Percentiles rank a stretch among this genome's conserved stretches.
Conservation (phyloP, 2,888 invertebrate species). For the Phalera bucephala region DNA sequence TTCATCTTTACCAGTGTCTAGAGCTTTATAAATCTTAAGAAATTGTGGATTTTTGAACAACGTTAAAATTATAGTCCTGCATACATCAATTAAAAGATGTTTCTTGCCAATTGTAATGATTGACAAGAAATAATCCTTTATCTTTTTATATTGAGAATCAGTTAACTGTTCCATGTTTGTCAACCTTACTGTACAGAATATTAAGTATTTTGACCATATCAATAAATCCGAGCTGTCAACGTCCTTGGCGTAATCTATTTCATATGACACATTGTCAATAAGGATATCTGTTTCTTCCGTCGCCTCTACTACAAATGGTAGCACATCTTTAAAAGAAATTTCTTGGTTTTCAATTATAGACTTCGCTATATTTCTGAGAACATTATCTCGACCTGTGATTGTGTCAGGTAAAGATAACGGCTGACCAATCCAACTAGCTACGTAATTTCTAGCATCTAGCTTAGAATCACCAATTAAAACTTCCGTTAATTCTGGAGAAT, state of each 20-base stretch:
- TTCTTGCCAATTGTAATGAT: constrained; percentile 56
- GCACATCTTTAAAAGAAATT: constrained; percentile 51
- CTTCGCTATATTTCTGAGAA: constrained; percentile 64
- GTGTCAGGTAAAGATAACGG: constrained; percentile 54
- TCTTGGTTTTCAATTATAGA: constrained; percentile 60
- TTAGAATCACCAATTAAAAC: constrained; percentile 74
- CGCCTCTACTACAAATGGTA: constrained; percentile 48
- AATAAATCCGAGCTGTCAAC: constrained; percentile 63
- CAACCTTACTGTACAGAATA: constrained; percentile 62
- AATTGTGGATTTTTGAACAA: constrained; percentile 67
- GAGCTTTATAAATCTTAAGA: constrained; percentile 61
- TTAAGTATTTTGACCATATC: constrained; percentile 69
- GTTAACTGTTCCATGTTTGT: constrained; percentile 53
- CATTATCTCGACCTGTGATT: constrained; percentile 46
- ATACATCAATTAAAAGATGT: constrained; percentile 51
- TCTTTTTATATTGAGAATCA: constrained; percentile 47
- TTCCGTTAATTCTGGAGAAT: constrained; percentile 75
- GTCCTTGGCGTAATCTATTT: constrained; percentile 37
- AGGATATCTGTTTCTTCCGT: constrained; percentile 44
- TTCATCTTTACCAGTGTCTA: constrained; percentile 52
- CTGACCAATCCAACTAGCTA: constrained; percentile 73
- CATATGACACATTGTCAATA: constrained; percentile 43
- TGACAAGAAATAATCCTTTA: constrained; percentile 52
- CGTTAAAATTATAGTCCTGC: constrained; percentile 52
- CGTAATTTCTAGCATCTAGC: constrained; percentile 71